phyloP scores from a whole-genome alignment of 2,797 vertebrate genomes.

The Sebastiscus tertius region DNA sequence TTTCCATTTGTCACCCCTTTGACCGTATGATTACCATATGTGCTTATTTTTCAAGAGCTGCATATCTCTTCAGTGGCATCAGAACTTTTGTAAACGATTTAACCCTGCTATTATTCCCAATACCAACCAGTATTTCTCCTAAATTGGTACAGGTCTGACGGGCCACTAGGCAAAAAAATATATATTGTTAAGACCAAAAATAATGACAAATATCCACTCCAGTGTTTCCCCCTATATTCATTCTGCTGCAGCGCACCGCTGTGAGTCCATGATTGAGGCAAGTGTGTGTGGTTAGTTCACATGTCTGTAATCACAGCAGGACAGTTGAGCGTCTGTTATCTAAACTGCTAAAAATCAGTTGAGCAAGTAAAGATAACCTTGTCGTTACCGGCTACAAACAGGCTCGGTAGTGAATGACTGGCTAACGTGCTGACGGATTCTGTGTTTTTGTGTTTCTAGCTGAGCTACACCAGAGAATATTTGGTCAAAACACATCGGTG shows the following conservation, averaged over 20 bases:
- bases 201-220: not conserved
- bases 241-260: no score
- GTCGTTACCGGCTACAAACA: not conserved
- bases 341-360: not conserved
- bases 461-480: no score
- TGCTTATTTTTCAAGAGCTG: not conserved
- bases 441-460: not conserved
- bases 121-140: no score
- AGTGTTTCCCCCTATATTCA: rapidly evolving
- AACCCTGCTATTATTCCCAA: not conserved
- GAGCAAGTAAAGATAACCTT: not conserved
- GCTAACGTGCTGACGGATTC: not conserved
- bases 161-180: not conserved
- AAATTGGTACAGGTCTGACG: no score
- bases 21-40: not conserved
- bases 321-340: not conserved
- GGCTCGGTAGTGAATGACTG: no score
- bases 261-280: not conserved
- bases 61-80: not conserved
- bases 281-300: not conserved
- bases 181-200: not conserved
- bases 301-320: not conserved
- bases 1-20: not conserved
- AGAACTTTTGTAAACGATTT: not conserved
- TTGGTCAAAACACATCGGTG: not conserved